phyloP scores from a whole-genome alignment of 2,113 vertebrate species.

The Mola mola region DNA sequence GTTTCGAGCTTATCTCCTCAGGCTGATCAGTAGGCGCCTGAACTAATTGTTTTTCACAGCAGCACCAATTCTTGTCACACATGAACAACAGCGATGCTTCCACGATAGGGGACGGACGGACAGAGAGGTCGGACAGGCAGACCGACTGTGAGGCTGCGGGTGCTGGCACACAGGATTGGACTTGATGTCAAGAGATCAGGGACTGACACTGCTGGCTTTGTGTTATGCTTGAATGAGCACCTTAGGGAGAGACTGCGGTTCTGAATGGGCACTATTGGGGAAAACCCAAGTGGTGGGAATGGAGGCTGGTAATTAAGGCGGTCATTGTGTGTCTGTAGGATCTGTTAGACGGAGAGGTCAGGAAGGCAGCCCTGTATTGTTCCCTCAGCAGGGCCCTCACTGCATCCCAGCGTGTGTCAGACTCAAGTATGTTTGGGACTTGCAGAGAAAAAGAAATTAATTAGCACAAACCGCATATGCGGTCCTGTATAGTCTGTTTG shows the following conservation, averaged over 20 bases:
- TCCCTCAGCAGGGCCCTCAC: slow-evolving; percentile 69
- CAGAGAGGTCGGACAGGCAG: slow-evolving; percentile 30
- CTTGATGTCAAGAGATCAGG: slow-evolving; percentile 74
- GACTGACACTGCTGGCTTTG: slow-evolving; percentile 76
- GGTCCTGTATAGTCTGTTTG: slow-evolving; percentile 38
- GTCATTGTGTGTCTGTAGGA: slow-evolving; percentile 80
- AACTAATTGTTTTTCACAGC: slow-evolving; percentile 30
- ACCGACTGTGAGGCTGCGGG: slow-evolving; percentile 60
- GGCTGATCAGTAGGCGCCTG: slow-evolving; percentile 18
- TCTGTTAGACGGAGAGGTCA: slow-evolving; percentile 80
- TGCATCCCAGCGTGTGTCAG: slow-evolving; percentile 64
- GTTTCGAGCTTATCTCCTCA: slow-evolving; percentile 4
- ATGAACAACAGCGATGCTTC: slow-evolving; percentile 25
- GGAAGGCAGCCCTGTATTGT: slow-evolving; percentile 80
- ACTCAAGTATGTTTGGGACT: slow-evolving; percentile 63
- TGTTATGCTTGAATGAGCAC: slow-evolving; percentile 74
- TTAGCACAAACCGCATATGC: slow-evolving; percentile 54
- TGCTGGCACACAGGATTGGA: slow-evolving; percentile 60
- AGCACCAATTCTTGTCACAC: slow-evolving; percentile 12
- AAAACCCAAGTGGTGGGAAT: slow-evolving; percentile 79
- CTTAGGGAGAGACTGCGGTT: slow-evolving; percentile 69
- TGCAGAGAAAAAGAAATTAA: slow-evolving; percentile 34
- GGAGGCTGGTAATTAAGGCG: slow-evolving; percentile 81
- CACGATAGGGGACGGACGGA: slow-evolving; percentile 36
- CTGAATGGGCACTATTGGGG: slow-evolving; percentile 79